Base-by-base conservation (phyloP, 2,888 invertebrate species). In the Antheraea yamamai region DNA sequence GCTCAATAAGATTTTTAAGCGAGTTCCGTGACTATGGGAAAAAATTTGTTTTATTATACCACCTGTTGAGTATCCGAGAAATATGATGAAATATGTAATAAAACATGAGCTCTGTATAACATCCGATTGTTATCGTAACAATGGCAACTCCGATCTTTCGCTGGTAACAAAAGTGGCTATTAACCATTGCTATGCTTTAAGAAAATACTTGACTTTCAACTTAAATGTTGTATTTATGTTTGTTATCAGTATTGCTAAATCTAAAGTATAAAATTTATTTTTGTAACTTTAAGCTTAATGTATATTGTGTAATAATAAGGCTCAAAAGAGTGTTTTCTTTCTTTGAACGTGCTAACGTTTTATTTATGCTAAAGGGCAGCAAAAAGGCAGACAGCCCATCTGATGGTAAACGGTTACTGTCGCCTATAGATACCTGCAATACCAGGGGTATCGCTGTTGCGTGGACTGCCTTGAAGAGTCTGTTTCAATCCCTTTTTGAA, bases 151-250 rank as follows among this genome's bases (percentile, higher is more conserved):
- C 7, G 58, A 55, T 73, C 58, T 52, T 18, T 52, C 52, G 26
- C 55, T 55, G 12, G 51, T 73, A 73, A 73, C 73, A 30, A 73
- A 52, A 23, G 52, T 64, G 26, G 26, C 64, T 12, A 64, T 26
- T 26, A 55, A 55, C 18, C 52, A 47, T 47, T 12, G 47, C 47
- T 47, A 47, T 47, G 47, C 47, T 47, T 10, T 47, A 12, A 52
- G 12, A 52, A 52, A 16, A 55, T 55, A 18, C 18, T 55, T 55
- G 52, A 18, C 52, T 55, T 55, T 16, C 18, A 55, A 55, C 16
- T 55, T 55, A 55, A 6, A 55, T 55, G 16, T 55, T 55, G 6
- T 18, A 18, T 55, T 55, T 18, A 6, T 18, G 52, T 55, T 55
- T 55, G 6, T 55, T 55, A 55, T 55, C 16, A 55, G 18, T 55